Conservation (phyloP, 2,797 vertebrate genomes). For the Esox masquinongy region DNA sequence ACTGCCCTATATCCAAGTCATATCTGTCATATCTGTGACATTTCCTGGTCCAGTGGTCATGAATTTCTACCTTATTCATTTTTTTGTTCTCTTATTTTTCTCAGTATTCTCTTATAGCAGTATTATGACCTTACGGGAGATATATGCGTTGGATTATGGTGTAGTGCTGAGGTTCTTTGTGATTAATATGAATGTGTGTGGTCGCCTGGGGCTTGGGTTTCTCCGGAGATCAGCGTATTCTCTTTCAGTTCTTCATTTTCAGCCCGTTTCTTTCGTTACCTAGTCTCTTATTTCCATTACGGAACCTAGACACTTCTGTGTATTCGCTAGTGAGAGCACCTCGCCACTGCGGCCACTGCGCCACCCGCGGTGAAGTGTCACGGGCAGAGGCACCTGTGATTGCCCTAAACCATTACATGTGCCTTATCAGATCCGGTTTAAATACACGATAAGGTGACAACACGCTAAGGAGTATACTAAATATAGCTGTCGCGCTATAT, state of each 20-base stretch:
- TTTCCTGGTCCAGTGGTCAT: neutral
- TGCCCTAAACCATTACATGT: neutral
- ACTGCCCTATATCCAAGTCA: neutral
- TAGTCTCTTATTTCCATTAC: neutral
- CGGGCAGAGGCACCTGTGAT: constrained; percentile 15
- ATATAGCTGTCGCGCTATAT: too few relatives aligned
- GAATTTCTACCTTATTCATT: neutral
- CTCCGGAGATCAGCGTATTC: constrained; percentile 11
- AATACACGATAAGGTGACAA: too few relatives aligned
- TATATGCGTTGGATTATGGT: constrained; percentile 23
- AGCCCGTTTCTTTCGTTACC: constrained; percentile 1
- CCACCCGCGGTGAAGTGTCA: constrained; percentile 31
- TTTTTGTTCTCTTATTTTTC: neutral
- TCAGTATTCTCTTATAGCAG: neutral
- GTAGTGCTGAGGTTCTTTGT: constrained; percentile 48
- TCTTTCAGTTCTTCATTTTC: constrained; percentile 22
- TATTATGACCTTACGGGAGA: constrained; percentile 5
- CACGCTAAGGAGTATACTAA: too few relatives aligned
- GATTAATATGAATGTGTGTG: constrained; percentile 61
- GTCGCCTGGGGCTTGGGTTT: constrained; percentile 46
- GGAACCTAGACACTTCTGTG: neutral
- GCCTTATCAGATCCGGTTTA: too few relatives aligned
- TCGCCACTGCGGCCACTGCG: constrained; percentile 40
- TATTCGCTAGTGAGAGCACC: neutral
- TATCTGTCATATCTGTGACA: neutral